Evolutionary conservation across 2,888 invertebrate genomes (phyloP), one percentile per base, ranked within the genome.

Genomic region (Lasioglossum vierecki): DNA sequence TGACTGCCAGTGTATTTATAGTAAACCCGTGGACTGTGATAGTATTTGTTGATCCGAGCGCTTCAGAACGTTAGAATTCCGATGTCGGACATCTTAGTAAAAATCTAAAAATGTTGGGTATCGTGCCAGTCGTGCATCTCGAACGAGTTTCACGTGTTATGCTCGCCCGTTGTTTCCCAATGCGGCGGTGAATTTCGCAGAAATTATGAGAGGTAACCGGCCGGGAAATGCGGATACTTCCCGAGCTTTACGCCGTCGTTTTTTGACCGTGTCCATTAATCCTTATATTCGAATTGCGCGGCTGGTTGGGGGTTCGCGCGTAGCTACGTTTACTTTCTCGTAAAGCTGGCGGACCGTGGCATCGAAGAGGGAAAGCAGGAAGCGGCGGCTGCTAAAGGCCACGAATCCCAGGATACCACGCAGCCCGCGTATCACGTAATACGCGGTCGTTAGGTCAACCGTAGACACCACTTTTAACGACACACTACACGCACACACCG

Each of bases 391-490:
- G 70, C 78, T 82, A 88, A 86, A 89, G 88, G 84, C 86, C 83
- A 86, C 78, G 76, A 53, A 88, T n/a, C 57, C 57, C 57, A 57
- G 76, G 70, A 83, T 83, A 76, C 83, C 75, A 49, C 75, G 66
- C 13, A 63, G 35, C 41, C 22, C 46, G 68, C 76, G 78, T 73
- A 83, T 88, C 89, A 72, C 80, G 84, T 84, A 89, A 88, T 86
- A 84, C 88, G 82, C 84, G 83, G 80, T 80, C 84, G 83, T 88
- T 81, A 82, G 89, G 88, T 89, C 88, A 88, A 89, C 68, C 82
- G 82, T 77, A 82, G 83, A 81, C 87, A 84, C 80, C 76, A 84
- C 79, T 89, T 89, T 88, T 89, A 89, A 90, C 84, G 90, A 86
- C 85, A 76, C 70, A 46, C 66, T 70, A 46, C 57, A 80, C 85